Evolutionary conservation across 1,140 invertebrate species (phyloP), one percentile per base, ranked within the genome.

Genomic region (Acyrthosiphon pisum): DNA sequence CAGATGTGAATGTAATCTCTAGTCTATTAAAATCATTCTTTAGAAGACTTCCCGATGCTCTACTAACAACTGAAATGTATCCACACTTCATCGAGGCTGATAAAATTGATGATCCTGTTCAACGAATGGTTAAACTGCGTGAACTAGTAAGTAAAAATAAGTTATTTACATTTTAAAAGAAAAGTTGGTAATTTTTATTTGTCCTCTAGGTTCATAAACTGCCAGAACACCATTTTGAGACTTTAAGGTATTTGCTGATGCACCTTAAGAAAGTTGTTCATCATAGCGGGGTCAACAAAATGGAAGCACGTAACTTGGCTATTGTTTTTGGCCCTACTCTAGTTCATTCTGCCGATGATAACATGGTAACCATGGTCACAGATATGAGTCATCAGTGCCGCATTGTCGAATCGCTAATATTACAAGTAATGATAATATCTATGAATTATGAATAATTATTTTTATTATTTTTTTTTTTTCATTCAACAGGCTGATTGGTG

Each of bases 371-470:
- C 6, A 98, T 99, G 97, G 98, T 99, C 93, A 98, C 97, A 93
- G 98, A 99, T 95, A 99, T 99, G 98, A 98, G 98, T 93, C 98
- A 99, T 95, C 98, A 99, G 95, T 99, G 98, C 95, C 97, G 98
- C 94, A 99, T 99, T 94, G 98, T 99, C 22, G 98, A 99, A 95
- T 98, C 98, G 94, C 97, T 99, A 94, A 97, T 99, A 89, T 97
- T 97, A 94, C 97, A 99, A 95, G 98, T 99, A 95, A 96, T 96
- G 4, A 96, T 18, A 30, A 8, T 41, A 37, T 2, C 30, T 50
- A 88, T 35, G 7, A 50, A 23, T 50, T 20, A 20, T 7, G 20
- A 88, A 22, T 53, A 7, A 50, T 50, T 46, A 9, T 87, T 44
- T 0, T 26, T 26, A 56, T 56, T 56, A 9, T 56, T 76, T 14